phyloP scores from a whole-genome alignment of 2,888 invertebrate genomes.

The Cyclophora albipunctata region DNA sequence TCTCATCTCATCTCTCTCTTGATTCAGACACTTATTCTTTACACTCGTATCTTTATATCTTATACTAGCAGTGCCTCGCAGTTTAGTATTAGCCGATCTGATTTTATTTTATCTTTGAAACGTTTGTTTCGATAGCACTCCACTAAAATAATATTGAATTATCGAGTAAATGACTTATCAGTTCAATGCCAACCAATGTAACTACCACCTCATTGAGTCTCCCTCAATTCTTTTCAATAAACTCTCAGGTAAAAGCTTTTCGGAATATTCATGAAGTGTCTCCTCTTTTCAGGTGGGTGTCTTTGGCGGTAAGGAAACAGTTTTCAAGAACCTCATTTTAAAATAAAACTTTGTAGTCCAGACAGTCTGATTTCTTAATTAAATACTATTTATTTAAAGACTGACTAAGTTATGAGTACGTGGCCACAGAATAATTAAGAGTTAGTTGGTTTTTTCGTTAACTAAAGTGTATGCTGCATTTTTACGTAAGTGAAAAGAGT shows the following conservation, averaged over 20 bases:
- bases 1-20: too few species aligned
- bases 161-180: too few species aligned
- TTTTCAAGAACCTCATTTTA: background rate
- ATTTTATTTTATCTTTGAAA: too few species aligned
- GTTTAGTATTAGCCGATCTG: too few species aligned
- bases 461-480: too few species aligned
- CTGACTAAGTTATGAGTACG: background rate
- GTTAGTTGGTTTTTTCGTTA: too few species aligned
- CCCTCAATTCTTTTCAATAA: slow-evolving; percentile 60
- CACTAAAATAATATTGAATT: too few species aligned
- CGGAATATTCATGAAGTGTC: slow-evolving; percentile 70
- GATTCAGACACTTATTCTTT: too few species aligned
- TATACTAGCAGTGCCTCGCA: too few species aligned
- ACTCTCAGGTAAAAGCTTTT: slow-evolving; percentile 57
- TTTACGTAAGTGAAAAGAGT: too few species aligned
- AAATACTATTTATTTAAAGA: slow-evolving; percentile 11
- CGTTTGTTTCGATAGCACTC: too few species aligned
- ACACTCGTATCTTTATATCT: too few species aligned
- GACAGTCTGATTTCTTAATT: slow-evolving; percentile 29
- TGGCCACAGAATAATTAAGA: slow-evolving; percentile 2
- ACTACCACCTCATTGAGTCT: slow-evolving; percentile 12
- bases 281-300: slow-evolving; percentile 68
- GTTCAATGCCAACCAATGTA: background rate
- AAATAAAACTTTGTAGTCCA: slow-evolving; percentile 27
- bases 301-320: slow-evolving; percentile 28